Conservation (phyloP, 2,888 invertebrate genomes). For the Corythucha ciliata region DNA sequence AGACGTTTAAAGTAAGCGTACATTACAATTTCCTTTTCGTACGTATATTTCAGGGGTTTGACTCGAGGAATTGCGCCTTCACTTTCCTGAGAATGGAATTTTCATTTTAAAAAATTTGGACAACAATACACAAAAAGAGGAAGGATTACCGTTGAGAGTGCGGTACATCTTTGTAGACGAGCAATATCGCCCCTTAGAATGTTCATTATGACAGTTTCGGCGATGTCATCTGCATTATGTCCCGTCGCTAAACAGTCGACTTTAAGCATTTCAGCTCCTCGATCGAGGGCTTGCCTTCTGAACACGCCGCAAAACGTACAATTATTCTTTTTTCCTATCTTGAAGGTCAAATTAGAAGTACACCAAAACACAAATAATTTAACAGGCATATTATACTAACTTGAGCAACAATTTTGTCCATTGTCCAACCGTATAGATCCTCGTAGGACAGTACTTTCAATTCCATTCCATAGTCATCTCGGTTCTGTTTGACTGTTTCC, state of each 20-base stretch:
- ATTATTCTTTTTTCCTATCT: slow-evolving; percentile 82
- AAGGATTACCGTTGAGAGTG: slow-evolving; percentile 70
- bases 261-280: slow-evolving; percentile 79
- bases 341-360: slow-evolving; percentile 8
- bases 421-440: slow-evolving; percentile 98
- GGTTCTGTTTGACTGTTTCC: slow-evolving; percentile 90
- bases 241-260: slow-evolving; percentile 95
- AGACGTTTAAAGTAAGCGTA: slow-evolving; percentile 94
- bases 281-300: slow-evolving; percentile 86
- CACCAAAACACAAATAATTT: neutral
- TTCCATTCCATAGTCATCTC: slow-evolving; percentile 86
- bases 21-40: slow-evolving; percentile 99
- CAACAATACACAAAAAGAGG: slow-evolving; percentile 8
- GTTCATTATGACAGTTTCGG: slow-evolving; percentile 98
- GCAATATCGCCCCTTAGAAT: slow-evolving; percentile 93
- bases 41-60: slow-evolving; percentile 93
- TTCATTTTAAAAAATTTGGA: slow-evolving; percentile 19
- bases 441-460: slow-evolving; percentile 93
- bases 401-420: slow-evolving; percentile 92
- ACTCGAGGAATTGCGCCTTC: slow-evolving; percentile 81
- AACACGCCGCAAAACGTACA: slow-evolving; percentile 96
- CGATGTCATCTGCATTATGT: slow-evolving; percentile 95
- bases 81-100: slow-evolving; percentile 49
- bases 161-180: slow-evolving; percentile 81
- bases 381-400: slow-evolving; percentile 41